Evolutionary conservation across 2,113 vertebrate genomes (phyloP).

Genomic region (Asarcornis scutulata): DNA sequence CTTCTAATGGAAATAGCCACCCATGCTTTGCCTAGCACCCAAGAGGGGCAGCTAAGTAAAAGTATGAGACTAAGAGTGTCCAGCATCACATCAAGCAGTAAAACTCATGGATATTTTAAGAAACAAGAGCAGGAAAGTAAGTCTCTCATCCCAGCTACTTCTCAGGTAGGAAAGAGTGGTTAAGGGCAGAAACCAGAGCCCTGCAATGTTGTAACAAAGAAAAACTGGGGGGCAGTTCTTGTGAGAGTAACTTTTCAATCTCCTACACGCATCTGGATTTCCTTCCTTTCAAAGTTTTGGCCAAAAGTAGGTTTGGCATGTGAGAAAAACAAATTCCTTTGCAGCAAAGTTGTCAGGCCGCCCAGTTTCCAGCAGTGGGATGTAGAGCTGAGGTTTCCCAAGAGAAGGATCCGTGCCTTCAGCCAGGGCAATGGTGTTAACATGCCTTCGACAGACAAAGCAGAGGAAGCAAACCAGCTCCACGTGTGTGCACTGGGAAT

Average conservation of each 20-base stretch:
- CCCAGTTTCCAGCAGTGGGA: slow-evolving; percentile 13
- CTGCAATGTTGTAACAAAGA: background rate
- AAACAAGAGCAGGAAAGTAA: background rate
- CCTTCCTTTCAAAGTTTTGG: background rate
- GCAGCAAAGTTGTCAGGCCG: background rate
- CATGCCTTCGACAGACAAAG: background rate
- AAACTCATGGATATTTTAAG: background rate
- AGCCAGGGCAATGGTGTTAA: background rate
- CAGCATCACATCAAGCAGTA: background rate
- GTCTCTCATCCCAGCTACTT: background rate
- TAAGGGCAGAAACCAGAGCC: background rate
- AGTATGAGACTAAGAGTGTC: background rate
- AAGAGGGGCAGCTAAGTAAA: background rate
- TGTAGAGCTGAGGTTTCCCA: background rate
- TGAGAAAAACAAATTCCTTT: background rate
- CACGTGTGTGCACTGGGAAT: fast-evolving
- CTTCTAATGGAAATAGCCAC: background rate
- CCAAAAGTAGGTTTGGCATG: slow-evolving; percentile 54
- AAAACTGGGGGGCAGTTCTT: background rate
- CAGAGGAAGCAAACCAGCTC: background rate
- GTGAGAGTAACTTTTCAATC: background rate
- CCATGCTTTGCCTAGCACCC: background rate
- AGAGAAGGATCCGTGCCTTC: background rate
- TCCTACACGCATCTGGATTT: background rate
- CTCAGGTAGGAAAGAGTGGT: background rate